Evolutionary conservation across 2,888 invertebrate genomes (phyloP), one percentile per base, ranked within the genome.

Genomic region (Eugnorisma glareosa): DNA sequence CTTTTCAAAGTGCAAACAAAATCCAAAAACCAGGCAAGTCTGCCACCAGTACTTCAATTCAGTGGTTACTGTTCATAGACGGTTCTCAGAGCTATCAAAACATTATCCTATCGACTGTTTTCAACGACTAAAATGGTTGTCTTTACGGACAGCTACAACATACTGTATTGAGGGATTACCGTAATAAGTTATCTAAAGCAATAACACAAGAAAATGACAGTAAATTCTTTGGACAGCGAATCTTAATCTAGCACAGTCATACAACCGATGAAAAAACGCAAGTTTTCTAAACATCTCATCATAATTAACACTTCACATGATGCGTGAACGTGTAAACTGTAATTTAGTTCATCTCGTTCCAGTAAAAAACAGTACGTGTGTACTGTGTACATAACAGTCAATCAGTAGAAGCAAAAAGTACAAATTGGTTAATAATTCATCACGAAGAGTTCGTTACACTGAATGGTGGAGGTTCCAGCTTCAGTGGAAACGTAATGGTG

Each of bases 371-470:
- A 43, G 15, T 66, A 74, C 54, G 79, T 75, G 54, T 64, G 82
- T 66, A 48, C 67, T 81, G 74, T 79, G 79, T 84, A 73, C 57
- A 81, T 67, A 87, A 78, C 78, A 87, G 76, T 84, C 84, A 82
- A 79, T 83, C 86, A 86, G 75, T 69, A 67, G 75, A 67, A 64
- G 78, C 88, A 87, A 87, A 87, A 87, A 87, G 73, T 74, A 77
- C 78, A 86, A 81, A 86, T 88, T 86, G 79, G 75, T 88, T 79
- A 87, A 86, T 87, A 87, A 87, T 87, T 88, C 88, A 87, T 80
- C 79, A 63, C 61, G 73, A 35, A 81, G 83, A 83, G 85, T 86
- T 85, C 83, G 80, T 82, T 88, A 88, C 79, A 76, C 82, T 80
- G 78, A 73, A 75, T 77, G 79, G 68, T 51, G 87, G n/a, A 72